Base-by-base conservation (phyloP, 2,797 vertebrate genomes). In the Alectoris magna region DNA sequence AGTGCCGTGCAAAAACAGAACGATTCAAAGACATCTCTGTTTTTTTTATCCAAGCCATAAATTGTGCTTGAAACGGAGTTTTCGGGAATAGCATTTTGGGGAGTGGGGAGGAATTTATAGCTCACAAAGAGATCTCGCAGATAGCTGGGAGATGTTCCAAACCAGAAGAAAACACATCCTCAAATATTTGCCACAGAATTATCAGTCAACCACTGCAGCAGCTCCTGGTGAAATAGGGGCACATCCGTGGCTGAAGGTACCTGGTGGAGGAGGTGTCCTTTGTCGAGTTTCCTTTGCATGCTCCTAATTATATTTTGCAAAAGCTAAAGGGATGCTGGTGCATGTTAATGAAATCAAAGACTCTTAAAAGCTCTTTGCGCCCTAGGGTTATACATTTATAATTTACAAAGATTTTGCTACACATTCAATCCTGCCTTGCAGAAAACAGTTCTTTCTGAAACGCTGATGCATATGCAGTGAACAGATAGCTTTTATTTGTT, bases 401-500 rank as follows among this genome's bases (percentile, higher is more conserved):
- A 86, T 48, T 48, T 39, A 19, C 43, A 60, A 60, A 60, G 39
- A 29, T 70, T 83, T 78, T 81, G 89, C 60, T 70, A 38, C 31
- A 21, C 10, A 0, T 56, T 78, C 74, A 64, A 10, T 62, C 88
- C 62, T 18, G 2, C 63, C n/a, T 44, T 69, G 44, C 53, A 86
- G 88, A 83, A 81, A 21, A 11, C 41, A 85, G 46, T 67, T 27
- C 49, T 72, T 51, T 63, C 71, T 72, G 92, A n/a, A 90, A 58
- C 0, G 0, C 27, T 62, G 67, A 60, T 80, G 53, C 70, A 66
- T 60, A 24, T 90, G 91, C 84, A 79, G 49, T 53, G 75, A 75
- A 87, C 55, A 90, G 88, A 79, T 34, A 92, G 66, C 67, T 96
- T 88, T 82, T 88, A 87, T 91, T 95, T 95, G 39, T 53, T 75